Evolutionary conservation across 2,888 invertebrate genomes (phyloP), one percentile per base, ranked within the genome.

Genomic region (Drepana falcataria): DNA sequence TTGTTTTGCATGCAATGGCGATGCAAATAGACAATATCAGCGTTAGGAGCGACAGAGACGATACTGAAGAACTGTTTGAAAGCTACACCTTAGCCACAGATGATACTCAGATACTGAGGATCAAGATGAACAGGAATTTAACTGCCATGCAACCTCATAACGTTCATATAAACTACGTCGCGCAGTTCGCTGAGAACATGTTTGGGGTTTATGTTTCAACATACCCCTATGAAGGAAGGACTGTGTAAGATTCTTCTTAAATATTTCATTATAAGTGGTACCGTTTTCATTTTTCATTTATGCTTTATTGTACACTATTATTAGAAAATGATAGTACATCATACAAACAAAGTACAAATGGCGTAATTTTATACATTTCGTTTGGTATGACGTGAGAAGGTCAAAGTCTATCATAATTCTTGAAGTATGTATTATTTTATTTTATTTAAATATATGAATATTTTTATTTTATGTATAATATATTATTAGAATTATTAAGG

Each of bases 171-270:
- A 73, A 84, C 0, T 96, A 93, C 65, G 75, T 71, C 0, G 94
- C 93, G 0, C 74, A 77, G 2, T 92, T 94, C 55, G 92, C 92
- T 44, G 86, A 86, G 33, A 92, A 93, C 48, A 89, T 94, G 75
- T 92, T 92, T 55, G 95, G 95, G 34, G 91, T 95, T 35, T 94
- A 94, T 63, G 82, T 93, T 35, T 93, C 94, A 44, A 91, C 85
- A 2, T 94, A 94, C 59, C 61, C 68, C 4, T 62, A 75, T 7
- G 61, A 65, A 9, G 71, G 67, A 21, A 61, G 58, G 21, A 64
- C 63, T 34, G 68, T 75, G 89, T 90, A 68, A 86, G 88, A 86
- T 66, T 59, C 4, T 41, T 47, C 54, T 7, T 3, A 35, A 33
- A 47, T 37, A 44, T 40, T 47, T 48, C 21, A 21, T 21, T 21